phyloP scores from a whole-genome alignment of 1,140 invertebrate genomes.

The Hylaeus volcanicus region DNA sequence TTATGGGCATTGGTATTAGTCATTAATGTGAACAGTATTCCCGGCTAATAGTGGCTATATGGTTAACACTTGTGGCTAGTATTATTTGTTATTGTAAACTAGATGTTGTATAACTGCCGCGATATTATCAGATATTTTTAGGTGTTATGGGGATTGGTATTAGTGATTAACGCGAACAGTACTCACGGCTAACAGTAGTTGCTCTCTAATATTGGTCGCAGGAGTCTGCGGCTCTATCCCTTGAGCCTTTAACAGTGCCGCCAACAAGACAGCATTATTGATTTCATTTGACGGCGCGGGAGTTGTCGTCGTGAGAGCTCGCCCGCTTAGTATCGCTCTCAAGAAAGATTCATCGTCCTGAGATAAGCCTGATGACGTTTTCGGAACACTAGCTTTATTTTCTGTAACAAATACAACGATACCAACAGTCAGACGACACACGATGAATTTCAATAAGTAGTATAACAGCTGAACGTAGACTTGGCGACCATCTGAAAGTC shows the following conservation, averaged over 20 bases:
- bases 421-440: background rate
- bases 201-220: constrained; percentile 78
- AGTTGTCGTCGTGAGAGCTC: constrained; percentile 36
- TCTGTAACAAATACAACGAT: background rate
- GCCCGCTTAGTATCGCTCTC: constrained; percentile 66
- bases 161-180: background rate
- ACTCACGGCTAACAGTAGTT: constrained; percentile 83
- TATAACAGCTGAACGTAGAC: too few relatives aligned
- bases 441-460: background rate
- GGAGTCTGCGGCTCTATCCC: constrained; percentile 85
- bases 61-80: too few relatives aligned
- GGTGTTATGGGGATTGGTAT: too few relatives aligned
- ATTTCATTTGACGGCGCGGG: constrained; percentile 26
- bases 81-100: too few relatives aligned
- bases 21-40: too few relatives aligned
- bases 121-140: too few relatives aligned
- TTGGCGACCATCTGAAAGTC: too few relatives aligned
- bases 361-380: background rate
- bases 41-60: too few relatives aligned
- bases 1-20: too few relatives aligned
- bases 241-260: constrained; percentile 84
- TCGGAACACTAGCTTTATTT: constrained; percentile 3
- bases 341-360: constrained; percentile 73
- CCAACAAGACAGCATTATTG: constrained; percentile 85
- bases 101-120: too few relatives aligned